phyloP scores from a whole-genome alignment of 2,888 invertebrate genomes.

The Palloptera scutellata region DNA sequence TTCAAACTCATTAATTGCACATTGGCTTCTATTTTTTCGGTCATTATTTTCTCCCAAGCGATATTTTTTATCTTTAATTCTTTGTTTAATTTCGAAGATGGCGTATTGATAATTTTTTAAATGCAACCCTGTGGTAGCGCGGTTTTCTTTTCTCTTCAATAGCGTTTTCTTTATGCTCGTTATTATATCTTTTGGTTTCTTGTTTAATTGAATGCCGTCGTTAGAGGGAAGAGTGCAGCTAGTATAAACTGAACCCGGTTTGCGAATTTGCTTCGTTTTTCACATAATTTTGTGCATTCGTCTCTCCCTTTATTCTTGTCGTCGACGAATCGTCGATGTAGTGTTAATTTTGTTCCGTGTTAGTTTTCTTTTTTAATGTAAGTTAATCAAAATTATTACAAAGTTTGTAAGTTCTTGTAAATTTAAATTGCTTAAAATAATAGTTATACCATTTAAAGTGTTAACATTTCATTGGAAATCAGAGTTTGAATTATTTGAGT shows the following conservation, averaged over 20 bases:
- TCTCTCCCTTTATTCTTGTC: constrained; percentile 30
- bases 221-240: not conserved
- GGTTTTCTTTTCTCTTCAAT: constrained; percentile 26
- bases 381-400: constrained; percentile 6
- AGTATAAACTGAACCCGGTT: constrained; percentile 28
- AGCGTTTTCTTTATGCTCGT: constrained; percentile 16
- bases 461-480: no score
- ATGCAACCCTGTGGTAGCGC: constrained; percentile 27
- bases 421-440: no score
- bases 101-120: not conserved
- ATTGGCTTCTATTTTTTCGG: no score
- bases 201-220: not conserved
- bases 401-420: no score
- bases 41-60: no score
- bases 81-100: no score
- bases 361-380: constrained; percentile 26
- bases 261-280: constrained; percentile 32
- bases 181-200: constrained; percentile 1
- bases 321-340: constrained; percentile 8
- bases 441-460: no score
- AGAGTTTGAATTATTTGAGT: no score
- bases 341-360: constrained; percentile 35
- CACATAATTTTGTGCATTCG: constrained; percentile 9
- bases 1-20: no score
- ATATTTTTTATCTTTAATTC: no score